phyloP scores from a whole-genome alignment of 2,888 invertebrate species.

The Helleia helle region DNA sequence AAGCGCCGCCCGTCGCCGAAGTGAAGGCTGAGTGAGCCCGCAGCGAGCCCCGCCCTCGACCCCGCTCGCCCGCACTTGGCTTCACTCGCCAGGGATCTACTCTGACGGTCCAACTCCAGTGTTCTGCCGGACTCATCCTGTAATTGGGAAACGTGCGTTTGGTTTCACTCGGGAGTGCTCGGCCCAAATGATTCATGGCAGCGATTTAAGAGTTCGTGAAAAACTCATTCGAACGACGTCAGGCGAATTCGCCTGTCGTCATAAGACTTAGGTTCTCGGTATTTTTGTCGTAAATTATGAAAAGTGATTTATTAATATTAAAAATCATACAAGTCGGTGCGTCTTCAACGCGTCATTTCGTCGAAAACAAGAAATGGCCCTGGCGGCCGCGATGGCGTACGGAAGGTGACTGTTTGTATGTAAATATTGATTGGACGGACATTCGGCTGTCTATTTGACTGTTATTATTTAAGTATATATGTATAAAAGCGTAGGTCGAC shows the following conservation, averaged over 20 bases:
- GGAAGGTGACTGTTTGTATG: constrained; percentile 53
- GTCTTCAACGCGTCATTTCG: constrained; percentile 26
- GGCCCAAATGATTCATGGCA: neutral
- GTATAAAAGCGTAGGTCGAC: constrained; percentile 56
- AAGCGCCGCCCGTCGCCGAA: constrained; percentile 36
- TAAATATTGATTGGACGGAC: constrained; percentile 60
- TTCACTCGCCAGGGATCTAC: too few species aligned
- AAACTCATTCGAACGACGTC: neutral
- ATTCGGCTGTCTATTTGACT: constrained; percentile 60
- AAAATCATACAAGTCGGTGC: constrained; percentile 37
- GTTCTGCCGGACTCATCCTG: constrained; percentile 1
- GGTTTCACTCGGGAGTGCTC: neutral
- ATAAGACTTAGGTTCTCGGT: constrained; percentile 53
- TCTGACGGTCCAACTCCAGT: constrained; percentile 4
- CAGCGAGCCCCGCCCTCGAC: constrained; percentile 14
- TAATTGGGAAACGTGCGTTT: neutral
- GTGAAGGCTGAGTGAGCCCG: constrained; percentile 42
- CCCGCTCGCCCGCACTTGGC: constrained; percentile 18
- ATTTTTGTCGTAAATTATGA: constrained; percentile 67
- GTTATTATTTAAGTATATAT: constrained; percentile 61
- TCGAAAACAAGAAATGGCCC: constrained; percentile 12
- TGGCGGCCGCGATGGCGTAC: constrained; percentile 29
- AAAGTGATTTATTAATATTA: constrained; percentile 60
- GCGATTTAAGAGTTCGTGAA: neutral
- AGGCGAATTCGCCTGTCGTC: constrained; percentile 21